Percentiles rank a stretch among this genome's conserved stretches.
Conservation (phyloP, 2,888 invertebrate species). For the Clepsis dumicolana region DNA sequence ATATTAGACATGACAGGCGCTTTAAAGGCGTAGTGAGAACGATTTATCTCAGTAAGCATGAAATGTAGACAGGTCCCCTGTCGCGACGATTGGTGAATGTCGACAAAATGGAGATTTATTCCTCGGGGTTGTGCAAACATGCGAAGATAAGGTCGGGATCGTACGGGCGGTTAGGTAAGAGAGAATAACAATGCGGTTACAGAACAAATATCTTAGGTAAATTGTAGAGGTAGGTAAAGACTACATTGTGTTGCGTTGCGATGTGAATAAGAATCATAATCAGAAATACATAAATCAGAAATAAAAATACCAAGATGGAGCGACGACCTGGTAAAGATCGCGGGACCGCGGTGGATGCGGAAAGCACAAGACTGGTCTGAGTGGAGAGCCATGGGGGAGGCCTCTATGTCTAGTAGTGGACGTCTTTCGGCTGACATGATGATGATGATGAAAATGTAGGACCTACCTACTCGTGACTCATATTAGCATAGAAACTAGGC, state of each 20-base stretch:
- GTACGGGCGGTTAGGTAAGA: slow-evolving; percentile 61
- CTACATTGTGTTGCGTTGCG: slow-evolving; percentile 56
- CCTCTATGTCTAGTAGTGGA: too few relatives aligned
- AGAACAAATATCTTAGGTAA: slow-evolving; percentile 57
- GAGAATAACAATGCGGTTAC: slow-evolving; percentile 61
- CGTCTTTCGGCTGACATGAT: too few relatives aligned
- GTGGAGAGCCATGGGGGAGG: too few relatives aligned
- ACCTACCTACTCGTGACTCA: too few relatives aligned
- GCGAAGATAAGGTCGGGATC: slow-evolving; percentile 64
- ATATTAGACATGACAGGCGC: slow-evolving; percentile 32
- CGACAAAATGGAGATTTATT: slow-evolving; percentile 76
- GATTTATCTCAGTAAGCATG: slow-evolving; percentile 60
- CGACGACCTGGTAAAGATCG: too few relatives aligned
- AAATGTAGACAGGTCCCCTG: slow-evolving; percentile 61
- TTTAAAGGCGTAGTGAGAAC: slow-evolving; percentile 55
- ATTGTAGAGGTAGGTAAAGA: slow-evolving; percentile 57
- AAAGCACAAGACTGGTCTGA: too few relatives aligned
- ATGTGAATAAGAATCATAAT: background rate
- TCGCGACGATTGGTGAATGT: slow-evolving; percentile 71
- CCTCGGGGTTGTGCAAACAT: slow-evolving; percentile 74
- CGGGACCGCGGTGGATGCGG: too few relatives aligned
- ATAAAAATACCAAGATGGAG: too few relatives aligned
- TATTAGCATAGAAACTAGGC: too few relatives aligned
- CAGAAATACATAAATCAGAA: too few relatives aligned
- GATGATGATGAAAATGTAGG: too few relatives aligned